Conservation (phyloP, 2,797 vertebrate genomes). For the Melanotaenia trifasciata region DNA sequence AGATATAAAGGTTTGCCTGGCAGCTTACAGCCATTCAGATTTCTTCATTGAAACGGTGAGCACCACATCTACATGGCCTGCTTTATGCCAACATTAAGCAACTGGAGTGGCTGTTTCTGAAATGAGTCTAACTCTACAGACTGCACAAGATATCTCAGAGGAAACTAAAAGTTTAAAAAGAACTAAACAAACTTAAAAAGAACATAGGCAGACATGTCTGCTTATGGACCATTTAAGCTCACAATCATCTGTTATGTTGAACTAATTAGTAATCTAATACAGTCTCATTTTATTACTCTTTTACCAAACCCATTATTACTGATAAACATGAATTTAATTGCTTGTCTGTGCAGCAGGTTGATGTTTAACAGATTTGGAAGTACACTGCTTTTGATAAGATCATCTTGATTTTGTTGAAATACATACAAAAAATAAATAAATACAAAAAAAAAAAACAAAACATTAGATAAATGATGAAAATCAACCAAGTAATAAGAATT, state of each 20-base stretch:
- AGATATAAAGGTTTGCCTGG: constrained; percentile 90
- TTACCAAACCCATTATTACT: constrained; percentile 25
- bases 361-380: constrained; percentile 7
- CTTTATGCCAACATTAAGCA: constrained; percentile 81
- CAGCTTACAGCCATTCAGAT: constrained; percentile 87
- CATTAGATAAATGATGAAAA: constrained; percentile 5
- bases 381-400: background rate
- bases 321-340: background rate
- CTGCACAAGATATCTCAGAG: constrained; percentile 64
- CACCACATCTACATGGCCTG: constrained; percentile 78
- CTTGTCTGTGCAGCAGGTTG: constrained; percentile 29
- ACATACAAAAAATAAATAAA: background rate
- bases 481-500: constrained; percentile 2
- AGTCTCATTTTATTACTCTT: constrained; percentile 41
- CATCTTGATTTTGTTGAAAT: background rate
- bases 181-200: background rate
- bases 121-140: constrained; percentile 71
- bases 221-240: constrained; percentile 46
- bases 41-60: constrained; percentile 85
- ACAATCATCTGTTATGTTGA: constrained; percentile 20
- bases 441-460: background rate
- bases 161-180: constrained; percentile 53
- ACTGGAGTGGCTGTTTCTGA: constrained; percentile 74
- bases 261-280: constrained; percentile 17
- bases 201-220: constrained; percentile 51